Evolutionary conservation across 2,113 vertebrate species (phyloP), one percentile per base, ranked within the genome.

Genomic region (Perccottus glenii): DNA sequence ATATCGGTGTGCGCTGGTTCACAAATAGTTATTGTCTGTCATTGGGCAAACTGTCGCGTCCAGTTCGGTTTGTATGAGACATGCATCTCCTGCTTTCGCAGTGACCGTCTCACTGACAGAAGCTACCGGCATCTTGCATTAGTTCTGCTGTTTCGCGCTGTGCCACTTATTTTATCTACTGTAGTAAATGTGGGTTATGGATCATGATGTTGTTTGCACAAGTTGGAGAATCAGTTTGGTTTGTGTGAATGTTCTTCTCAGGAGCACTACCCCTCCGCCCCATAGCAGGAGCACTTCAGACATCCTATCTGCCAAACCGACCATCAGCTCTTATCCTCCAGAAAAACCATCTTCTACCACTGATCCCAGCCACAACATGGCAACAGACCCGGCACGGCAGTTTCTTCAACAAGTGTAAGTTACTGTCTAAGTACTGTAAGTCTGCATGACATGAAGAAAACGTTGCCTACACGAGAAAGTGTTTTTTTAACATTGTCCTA

Each of bases 341-440:
- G 12, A 76, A 62, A 40, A 62, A 35, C 27, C 12, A 79, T 15
- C 14, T 35, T 2, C 53, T 32, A 35, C 64, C 68, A 7, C 55
- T 32, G 5, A 32, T 38, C 15, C 71, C 77, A 7, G 12, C 45
- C 3, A 15, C 65, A 2, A 14, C 74, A 0, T 86, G 84, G 81
- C 88, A 86, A 73, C 88, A 87, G 47, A 71, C 50, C 38, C 79
- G 90, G 40, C 79, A 86, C 0, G 32, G 85, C 70, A 92, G 89
- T 82, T 92, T 92, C 75, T 92, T 92, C 73, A 92, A 92, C 74
- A 92, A 92, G 60, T n/a, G 90, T 92, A 66, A 80, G 88, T 5
- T 35, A 1, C 11, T 27, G 5, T 12, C 4, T 52, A 52, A 40
- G 38, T 40, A 40, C 8, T 1, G 38, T 40, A 27, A 27, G 19